Evolutionary conservation across 2,797 vertebrate species (phyloP).

Genomic region (Monodelphis domestica): DNA sequence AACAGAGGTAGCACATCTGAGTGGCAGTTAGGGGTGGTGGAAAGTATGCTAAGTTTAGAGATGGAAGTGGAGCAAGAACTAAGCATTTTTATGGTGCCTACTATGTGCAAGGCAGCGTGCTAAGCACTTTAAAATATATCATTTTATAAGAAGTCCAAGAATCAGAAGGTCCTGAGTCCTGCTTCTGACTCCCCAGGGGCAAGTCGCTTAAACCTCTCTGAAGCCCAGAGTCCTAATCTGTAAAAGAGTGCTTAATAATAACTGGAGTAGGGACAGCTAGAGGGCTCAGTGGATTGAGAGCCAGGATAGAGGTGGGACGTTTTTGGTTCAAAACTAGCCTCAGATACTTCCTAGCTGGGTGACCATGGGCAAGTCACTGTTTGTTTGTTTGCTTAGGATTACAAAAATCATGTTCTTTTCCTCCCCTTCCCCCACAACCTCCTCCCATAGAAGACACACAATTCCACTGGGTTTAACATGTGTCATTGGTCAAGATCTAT

Average conservation of each 20-base stretch:
- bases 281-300: too few relatives aligned
- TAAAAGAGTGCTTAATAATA: not conserved
- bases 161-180: not conserved
- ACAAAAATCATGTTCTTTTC: too few relatives aligned
- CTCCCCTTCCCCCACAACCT: too few relatives aligned
- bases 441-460: too few relatives aligned
- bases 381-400: too few relatives aligned
- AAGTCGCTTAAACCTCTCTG: not conserved
- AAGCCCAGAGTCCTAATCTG: constrained; percentile 40
- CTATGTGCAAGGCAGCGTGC: not conserved
- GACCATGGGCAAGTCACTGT: too few relatives aligned
- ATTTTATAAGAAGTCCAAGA: not conserved
- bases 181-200: not conserved
- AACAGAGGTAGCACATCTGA: not conserved
- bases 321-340: too few relatives aligned
- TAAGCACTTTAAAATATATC: not conserved
- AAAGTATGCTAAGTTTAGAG: not conserved
- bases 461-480: too few relatives aligned
- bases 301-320: too few relatives aligned
- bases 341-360: too few relatives aligned
- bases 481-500: too few relatives aligned
- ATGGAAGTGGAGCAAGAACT: not conserved
- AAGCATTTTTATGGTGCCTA: not conserved
- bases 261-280: too few relatives aligned
- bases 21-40: not conserved